Evolutionary conservation across 2,888 invertebrate genomes (phyloP), one percentile per base, ranked within the genome.

Genomic region (Muschampia plurimacula): DNA sequence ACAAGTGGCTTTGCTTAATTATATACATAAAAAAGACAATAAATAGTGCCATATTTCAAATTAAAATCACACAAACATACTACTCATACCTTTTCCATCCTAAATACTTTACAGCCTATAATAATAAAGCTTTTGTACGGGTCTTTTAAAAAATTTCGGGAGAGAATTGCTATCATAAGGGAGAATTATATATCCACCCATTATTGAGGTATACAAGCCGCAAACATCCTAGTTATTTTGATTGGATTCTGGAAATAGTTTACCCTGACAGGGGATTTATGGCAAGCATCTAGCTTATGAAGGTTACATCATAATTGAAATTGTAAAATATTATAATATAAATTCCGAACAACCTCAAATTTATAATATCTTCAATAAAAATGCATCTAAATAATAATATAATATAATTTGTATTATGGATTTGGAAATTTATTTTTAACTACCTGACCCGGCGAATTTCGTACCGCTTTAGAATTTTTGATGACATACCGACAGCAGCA

Each of bases 191-290:
- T 57, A 36, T 57, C 13, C 57, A 49, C 36, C 36, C 46, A 59
- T 60, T 71, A 67, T 57, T 52, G 52, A 41, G 46, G 41, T 63
- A 69, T 32, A 57, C 62, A 32, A 64, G 64, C 55, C 15, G 65
- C 70, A 65, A 65, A 59, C 59, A 65, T 70, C 36, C 70, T 59
- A 65, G 65, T 15, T 59, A 70, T 65, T 70, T 70, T 65, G 64
- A 70, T 70, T 65, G 57, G 41, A 59, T 67, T 41, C 64, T 70
- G 44, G 36, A 70, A 64, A 59, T 70, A 57, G 63, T 57, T 64
- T 65, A 59, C 70, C 70, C 64, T 70, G 46, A 13, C 36, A 32
- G 2, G 65, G 70, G 46, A 32, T 65, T 55, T 9, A 64, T 57
- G 28, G 57, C 36, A 52, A 15, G 22, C 39, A 55, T 41, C 22